Evolutionary conservation across 64 coral and sea anemone species (phyloP), one percentile per base, ranked within the genome.

Genomic region (Cladopsammia gracilis): DNA sequence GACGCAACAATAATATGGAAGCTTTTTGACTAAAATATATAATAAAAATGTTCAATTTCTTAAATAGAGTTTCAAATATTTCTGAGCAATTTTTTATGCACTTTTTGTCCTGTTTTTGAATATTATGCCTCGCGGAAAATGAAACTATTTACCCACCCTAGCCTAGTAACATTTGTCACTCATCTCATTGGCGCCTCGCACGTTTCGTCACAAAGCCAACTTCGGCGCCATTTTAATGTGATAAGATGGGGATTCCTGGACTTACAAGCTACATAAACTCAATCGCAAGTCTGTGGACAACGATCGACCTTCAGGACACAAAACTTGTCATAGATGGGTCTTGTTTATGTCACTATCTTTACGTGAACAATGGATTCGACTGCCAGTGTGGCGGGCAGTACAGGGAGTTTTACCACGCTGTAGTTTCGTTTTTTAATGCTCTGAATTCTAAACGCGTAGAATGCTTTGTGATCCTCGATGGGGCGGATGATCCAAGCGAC

Each of bases 321-420:
- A 73, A 83, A 54, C 14, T 96, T 15, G 69, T 93, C 50, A 89
- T 96, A n/a, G 95, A 96, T 80, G 95, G 90, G 6, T 86, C 45
- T 16, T 85, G 86, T 24, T 48, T 96, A n/a, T 62, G 76, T 18
- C 73, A 88, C 34, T 75, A 92, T 78, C 56, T 96, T 7, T 96
- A 96, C 64, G 66, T 57, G 19, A 62, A 13, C 62, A 78, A 56
- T 23, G 86, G 59, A 1, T 56, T 96, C 10, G 79, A 93, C 62
- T 89, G 86, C 56, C 90, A 59, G 19, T 89, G 64, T 78, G 95
- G 95, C 5, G 95, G 95, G 67, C 78, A 96, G 15, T 93, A 96
- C 49, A 50, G 89, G 19, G 78, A 93, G 14, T 89, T 86, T 69
- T 74, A 92, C 12, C 22, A 25, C 9, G 26, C 50, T 43, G 70